These are phyloP conservation scores for Salvelinus alpinus DNA, from an alignment of 2,113 vertebrate genomes.

Conservation along the genomic window DNA sequence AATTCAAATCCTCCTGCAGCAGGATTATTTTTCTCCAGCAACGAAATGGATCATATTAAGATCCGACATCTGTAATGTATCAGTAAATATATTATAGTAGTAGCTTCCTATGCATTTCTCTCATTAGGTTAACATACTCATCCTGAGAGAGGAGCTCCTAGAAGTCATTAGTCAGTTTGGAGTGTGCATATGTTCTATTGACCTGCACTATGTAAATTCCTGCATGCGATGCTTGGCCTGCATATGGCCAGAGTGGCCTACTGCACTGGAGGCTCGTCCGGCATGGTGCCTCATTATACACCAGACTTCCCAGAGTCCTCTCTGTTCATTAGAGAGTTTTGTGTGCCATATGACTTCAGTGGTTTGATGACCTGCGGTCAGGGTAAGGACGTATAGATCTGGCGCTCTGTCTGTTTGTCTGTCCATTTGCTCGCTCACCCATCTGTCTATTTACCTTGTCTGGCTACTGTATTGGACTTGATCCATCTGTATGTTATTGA, in stretches of 20 bases:
- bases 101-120: constrained; percentile 74
- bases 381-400: constrained; percentile 73
- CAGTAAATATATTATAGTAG: constrained; percentile 63
- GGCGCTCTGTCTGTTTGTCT: constrained; percentile 60
- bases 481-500: not conserved
- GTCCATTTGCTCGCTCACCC: constrained; percentile 33
- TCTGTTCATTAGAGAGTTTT: constrained; percentile 73
- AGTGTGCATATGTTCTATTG: constrained; percentile 99
- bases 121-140: constrained; percentile 83
- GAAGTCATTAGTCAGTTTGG: constrained; percentile 99
- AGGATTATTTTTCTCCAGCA: too few relatives aligned
- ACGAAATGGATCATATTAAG: too few relatives aligned
- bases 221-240: constrained; percentile 86
- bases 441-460: constrained; percentile 34
- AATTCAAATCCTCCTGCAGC: too few relatives aligned
- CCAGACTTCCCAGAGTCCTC: constrained; percentile 60
- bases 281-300: constrained; percentile 88
- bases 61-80: constrained; percentile 22
- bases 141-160: constrained; percentile 78
- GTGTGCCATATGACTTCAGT: constrained; percentile 64
- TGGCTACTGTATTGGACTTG: not conserved
- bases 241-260: constrained; percentile 95
- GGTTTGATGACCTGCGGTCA: constrained; percentile 71
- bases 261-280: constrained; percentile 86
- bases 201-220: constrained; percentile 99